Conservation (phyloP, 2,888 invertebrate species). For the Stenchaetothrips biformis region DNA sequence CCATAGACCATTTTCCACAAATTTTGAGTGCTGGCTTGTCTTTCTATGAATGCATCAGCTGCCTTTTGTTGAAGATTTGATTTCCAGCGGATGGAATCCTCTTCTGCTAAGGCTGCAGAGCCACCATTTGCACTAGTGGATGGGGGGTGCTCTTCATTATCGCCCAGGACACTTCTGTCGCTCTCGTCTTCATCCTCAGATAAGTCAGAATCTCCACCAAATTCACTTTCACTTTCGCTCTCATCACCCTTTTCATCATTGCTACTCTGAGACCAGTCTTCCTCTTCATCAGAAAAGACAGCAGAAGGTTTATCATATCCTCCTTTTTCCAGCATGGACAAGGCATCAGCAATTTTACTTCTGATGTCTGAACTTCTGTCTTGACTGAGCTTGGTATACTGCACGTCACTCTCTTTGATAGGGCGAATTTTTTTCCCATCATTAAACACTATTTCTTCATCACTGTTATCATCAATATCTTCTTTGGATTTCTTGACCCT, state of each 20-base stretch:
- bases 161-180: constrained; percentile 43
- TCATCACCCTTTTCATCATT: constrained; percentile 32
- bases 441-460: constrained; percentile 29
- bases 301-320: background rate
- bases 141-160: constrained; percentile 32
- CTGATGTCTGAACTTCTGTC: constrained; percentile 13
- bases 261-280: background rate
- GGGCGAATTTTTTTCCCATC: constrained; percentile 33
- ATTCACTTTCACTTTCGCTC: constrained; percentile 37
- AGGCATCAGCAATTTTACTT: constrained; percentile 26
- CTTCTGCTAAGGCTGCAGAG: constrained; percentile 45
- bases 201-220: background rate
- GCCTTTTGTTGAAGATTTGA: constrained; percentile 78
- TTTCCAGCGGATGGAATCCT: constrained; percentile 64
- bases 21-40: constrained; percentile 69
- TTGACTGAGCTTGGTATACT: background rate
- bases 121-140: constrained; percentile 20
- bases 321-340: constrained; percentile 25
- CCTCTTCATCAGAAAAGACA: constrained; percentile 10
- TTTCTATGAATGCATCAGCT: constrained; percentile 69
- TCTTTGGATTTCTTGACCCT: background rate
- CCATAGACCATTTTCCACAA: constrained; percentile 84
- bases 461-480: constrained; percentile 29
- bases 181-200: constrained; percentile 46
- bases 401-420: constrained; percentile 26